Evolutionary conservation across 1,140 invertebrate species (phyloP).

Genomic region (Caenorhabditis latens): DNA sequence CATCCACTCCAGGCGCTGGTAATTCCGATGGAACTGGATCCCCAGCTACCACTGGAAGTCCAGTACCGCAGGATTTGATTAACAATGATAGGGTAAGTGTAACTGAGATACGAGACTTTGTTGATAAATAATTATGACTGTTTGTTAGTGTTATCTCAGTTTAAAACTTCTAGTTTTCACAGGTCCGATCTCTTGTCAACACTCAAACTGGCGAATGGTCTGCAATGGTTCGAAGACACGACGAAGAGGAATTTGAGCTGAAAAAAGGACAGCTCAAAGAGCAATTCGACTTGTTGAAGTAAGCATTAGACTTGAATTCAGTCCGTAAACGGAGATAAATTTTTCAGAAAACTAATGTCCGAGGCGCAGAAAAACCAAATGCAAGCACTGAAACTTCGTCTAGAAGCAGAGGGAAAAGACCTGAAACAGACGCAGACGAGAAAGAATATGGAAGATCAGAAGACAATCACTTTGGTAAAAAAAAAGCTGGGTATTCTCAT

Average conservation of each 20-base stretch:
- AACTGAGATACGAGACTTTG: too few species aligned
- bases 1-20: slow-evolving; percentile 3
- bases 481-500: background rate
- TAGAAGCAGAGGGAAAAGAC: slow-evolving; percentile 93
- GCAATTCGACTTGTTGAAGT: slow-evolving; percentile 88
- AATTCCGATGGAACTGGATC: slow-evolving; percentile 32
- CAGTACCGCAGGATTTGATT: slow-evolving; percentile 7
- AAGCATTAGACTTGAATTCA: slow-evolving; percentile 82
- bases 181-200: slow-evolving; percentile 82
- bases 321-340: slow-evolving; percentile 64
- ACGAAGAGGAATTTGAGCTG: slow-evolving; percentile 79
- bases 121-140: too few species aligned
- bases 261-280: slow-evolving; percentile 81
- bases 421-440: slow-evolving; percentile 95
- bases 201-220: slow-evolving; percentile 95
- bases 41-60: slow-evolving; percentile 41
- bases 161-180: background rate
- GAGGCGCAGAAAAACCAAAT: slow-evolving; percentile 88
- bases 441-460: slow-evolving; percentile 94
- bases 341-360: slow-evolving; percentile 88
- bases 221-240: slow-evolving; percentile 88
- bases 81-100: slow-evolving; percentile 56
- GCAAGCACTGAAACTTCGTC: slow-evolving; percentile 90
- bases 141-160: background rate
- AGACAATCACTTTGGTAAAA: slow-evolving; percentile 78